These are phyloP conservation scores for Morinoia aosen DNA, from an alignment of 2,888 invertebrate species.

Conservation along the genomic window DNA sequence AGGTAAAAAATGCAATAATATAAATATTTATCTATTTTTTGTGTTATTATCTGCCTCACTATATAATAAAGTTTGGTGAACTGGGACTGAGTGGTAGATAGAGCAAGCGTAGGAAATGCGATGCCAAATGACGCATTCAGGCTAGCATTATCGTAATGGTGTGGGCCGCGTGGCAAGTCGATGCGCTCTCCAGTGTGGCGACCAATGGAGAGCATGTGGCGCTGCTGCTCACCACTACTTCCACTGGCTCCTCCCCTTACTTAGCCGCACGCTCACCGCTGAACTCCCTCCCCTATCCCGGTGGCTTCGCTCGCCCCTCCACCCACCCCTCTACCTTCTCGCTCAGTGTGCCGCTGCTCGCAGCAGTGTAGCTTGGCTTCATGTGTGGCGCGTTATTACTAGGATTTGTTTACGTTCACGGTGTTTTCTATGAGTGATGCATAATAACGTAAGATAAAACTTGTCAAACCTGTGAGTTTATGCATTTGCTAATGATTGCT, in stretches of 20 bases:
- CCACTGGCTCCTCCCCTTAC: conserved; percentile 18
- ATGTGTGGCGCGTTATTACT: neutral
- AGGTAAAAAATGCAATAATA: neutral
- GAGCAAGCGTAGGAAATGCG: neutral
- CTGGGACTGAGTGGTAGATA: neutral
- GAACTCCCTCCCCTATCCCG: neutral
- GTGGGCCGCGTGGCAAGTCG: conserved; percentile 16
- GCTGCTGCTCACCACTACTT: conserved; percentile 35
- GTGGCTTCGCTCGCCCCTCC: neutral
- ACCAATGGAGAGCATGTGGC: conserved; percentile 49
- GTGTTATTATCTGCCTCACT: neutral
- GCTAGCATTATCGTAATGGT: conserved; percentile 20
- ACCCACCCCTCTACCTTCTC: neutral
- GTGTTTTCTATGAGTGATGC: neutral
- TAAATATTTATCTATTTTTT: neutral
- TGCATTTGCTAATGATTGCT: neutral
- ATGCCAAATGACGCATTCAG: neutral
- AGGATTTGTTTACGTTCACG: neutral
- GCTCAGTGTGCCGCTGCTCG: conserved; percentile 25
- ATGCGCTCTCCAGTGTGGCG: conserved; percentile 25
- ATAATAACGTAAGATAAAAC: neutral
- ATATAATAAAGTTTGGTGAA: neutral
- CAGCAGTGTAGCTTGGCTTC: conserved; percentile 39
- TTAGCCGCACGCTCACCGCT: conserved; percentile 19
- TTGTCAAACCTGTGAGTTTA: neutral